Evolutionary conservation across 2,888 invertebrate species (phyloP).

Genomic region (Archaeoteleia sp.): DNA sequence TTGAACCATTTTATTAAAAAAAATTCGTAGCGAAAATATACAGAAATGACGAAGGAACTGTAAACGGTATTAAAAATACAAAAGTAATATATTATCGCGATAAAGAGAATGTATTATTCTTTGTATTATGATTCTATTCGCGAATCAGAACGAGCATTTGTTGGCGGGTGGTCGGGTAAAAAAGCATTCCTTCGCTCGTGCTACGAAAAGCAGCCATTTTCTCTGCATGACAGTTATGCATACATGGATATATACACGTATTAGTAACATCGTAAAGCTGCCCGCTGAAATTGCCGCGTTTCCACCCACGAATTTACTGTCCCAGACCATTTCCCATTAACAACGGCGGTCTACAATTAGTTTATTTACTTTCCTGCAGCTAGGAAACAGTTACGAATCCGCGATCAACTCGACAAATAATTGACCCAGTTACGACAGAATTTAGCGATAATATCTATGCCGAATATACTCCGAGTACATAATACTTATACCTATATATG

Average conservation of each 20-base stretch:
- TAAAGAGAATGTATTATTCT: not conserved
- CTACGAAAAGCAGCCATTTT: slow-evolving; percentile 2
- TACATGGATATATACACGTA: not conserved
- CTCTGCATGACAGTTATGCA: slow-evolving; percentile 9
- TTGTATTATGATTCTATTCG: not conserved
- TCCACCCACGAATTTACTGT: slow-evolving; percentile 6
- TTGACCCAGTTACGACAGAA: slow-evolving; percentile 29
- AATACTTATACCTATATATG: slow-evolving; percentile 13
- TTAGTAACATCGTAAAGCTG: slow-evolving; percentile 17
- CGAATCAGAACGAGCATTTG: not conserved
- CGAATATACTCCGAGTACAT: slow-evolving; percentile 17
- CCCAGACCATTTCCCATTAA: slow-evolving; percentile 18
- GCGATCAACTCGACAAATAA: slow-evolving; percentile 17
- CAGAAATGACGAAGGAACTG: slow-evolving; percentile 5
- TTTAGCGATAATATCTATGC: slow-evolving; percentile 16
- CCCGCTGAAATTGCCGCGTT: slow-evolving; percentile 11
- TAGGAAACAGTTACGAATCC: slow-evolving; percentile 21
- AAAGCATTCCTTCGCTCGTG: not conserved
- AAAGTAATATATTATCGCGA: slow-evolving; percentile 3
- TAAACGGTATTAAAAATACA: slow-evolving; percentile 9
- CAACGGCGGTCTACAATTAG: slow-evolving; percentile 9
- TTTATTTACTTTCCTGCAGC: slow-evolving; percentile 19
- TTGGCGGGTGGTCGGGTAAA: not conserved
- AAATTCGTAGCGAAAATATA: not conserved
- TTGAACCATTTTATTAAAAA: not conserved